Percentiles rank a stretch among this genome's conserved stretches.
Evolutionary conservation across 2,888 invertebrate genomes (phyloP).

Genomic region (Tetanocera ferruginea): DNA sequence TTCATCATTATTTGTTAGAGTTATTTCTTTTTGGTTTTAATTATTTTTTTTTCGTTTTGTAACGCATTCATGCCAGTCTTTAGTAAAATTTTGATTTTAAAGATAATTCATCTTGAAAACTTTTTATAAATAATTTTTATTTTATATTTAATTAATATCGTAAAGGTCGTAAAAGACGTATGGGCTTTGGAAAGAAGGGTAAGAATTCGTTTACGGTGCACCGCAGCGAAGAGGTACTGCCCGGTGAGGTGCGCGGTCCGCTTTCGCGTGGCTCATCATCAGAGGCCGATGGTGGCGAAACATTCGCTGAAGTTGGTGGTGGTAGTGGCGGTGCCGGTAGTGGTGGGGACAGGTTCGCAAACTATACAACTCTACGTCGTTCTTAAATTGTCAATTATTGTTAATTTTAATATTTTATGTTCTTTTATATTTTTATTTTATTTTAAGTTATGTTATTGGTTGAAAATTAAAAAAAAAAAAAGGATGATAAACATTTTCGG

Average conservation of each 20-base stretch:
- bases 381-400: conserved; percentile 44
- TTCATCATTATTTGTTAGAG: not conserved
- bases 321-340: conserved; percentile 49
- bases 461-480: conserved; percentile 42
- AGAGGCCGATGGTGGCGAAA: conserved; percentile 93
- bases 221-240: conserved; percentile 97
- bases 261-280: conserved; percentile 88
- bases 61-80: not conserved
- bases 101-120: not conserved
- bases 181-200: conserved; percentile 95
- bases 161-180: conserved; percentile 91
- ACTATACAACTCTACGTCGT: conserved; percentile 43
- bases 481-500: conserved; percentile 52
- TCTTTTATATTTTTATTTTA: conserved; percentile 45
- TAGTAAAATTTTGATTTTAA: not conserved
- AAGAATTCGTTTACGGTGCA: conserved; percentile 97
- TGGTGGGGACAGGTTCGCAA: conserved; percentile 83
- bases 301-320: conserved; percentile 75
- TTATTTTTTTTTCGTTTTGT: not conserved
- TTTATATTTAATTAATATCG: conserved; percentile 28
- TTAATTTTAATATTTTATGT: conserved; percentile 45
- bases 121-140: not conserved
- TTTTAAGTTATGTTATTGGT: conserved; percentile 50
- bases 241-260: conserved; percentile 79
- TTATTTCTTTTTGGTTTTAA: not conserved